These are phyloP conservation scores for Alentia gelatinosa DNA, from an alignment of 2,888 invertebrate species.

Conservation along the genomic window DNA sequence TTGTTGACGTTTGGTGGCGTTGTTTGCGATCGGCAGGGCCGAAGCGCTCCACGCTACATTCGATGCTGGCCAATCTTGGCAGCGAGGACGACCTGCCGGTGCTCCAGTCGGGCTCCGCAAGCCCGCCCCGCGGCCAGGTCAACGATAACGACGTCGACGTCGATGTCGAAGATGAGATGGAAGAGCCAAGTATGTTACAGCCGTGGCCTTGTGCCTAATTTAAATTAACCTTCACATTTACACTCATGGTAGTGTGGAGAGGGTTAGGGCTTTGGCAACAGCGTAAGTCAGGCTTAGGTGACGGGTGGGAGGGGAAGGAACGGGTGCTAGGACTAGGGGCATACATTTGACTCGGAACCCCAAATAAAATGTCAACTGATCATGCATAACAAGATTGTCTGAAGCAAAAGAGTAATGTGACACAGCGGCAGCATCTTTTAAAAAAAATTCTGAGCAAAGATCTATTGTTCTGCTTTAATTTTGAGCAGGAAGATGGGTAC, in stretches of 20 bases:
- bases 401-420: too few species aligned
- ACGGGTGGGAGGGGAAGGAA: too few species aligned
- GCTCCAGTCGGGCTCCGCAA: conserved; percentile 54
- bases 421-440: background rate
- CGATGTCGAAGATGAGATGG: conserved; percentile 64
- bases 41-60: conserved; percentile 80
- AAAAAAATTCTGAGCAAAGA: background rate
- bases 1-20: conserved; percentile 30
- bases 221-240: background rate
- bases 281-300: too few species aligned
- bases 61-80: conserved; percentile 81
- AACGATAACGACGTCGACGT: conserved; percentile 66
- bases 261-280: background rate
- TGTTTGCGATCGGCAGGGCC: conserved; percentile 76
- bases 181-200: conserved; percentile 70
- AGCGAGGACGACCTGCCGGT: conserved; percentile 70
- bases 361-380: too few species aligned
- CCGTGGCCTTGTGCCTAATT: background rate
- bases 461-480: background rate
- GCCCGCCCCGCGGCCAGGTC: conserved; percentile 64
- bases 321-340: too few species aligned
- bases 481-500: background rate
- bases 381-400: too few species aligned
- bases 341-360: too few species aligned
- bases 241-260: background rate